A percentile compares a stretch with the other conserved stretches of the same genome.
Conservation (phyloP, 2,888 invertebrate genomes). For the Ophion slaviceki region DNA sequence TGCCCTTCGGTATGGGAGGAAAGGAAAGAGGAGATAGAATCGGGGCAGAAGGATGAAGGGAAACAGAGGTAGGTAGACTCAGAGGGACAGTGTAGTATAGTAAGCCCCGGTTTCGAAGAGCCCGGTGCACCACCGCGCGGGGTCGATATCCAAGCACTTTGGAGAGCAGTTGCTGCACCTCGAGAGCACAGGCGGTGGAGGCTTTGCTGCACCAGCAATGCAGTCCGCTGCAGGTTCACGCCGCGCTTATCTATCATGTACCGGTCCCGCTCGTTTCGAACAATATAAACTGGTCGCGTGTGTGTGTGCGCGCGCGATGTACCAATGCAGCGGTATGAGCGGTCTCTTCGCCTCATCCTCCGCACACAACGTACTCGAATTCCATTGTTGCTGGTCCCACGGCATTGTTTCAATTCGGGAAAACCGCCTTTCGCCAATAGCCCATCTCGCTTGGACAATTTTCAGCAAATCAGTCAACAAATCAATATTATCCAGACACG, state of each 20-base stretch:
- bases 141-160: slow-evolving; percentile 64
- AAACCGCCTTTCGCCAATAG: background rate
- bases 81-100: slow-evolving; percentile 43
- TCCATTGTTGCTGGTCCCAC: slow-evolving; percentile 36
- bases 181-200: slow-evolving; percentile 38
- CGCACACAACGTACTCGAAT: slow-evolving; percentile 23
- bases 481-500: background rate
- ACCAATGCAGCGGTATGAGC: slow-evolving; percentile 49
- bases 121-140: slow-evolving; percentile 25
- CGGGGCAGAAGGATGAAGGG: background rate
- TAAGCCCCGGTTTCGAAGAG: slow-evolving; percentile 48
- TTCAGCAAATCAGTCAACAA: background rate
- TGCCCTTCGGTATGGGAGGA: slow-evolving; percentile 18
- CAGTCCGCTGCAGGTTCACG: slow-evolving; percentile 62
- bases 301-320: slow-evolving; percentile 36
- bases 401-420: slow-evolving; percentile 7
- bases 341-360: slow-evolving; percentile 26
- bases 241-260: slow-evolving; percentile 74
- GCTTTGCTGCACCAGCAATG: slow-evolving; percentile 57
- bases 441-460: background rate
- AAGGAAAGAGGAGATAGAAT: background rate
- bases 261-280: slow-evolving; percentile 69
- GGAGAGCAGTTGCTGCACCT: slow-evolving; percentile 58
- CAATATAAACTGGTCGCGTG: slow-evolving; percentile 70
- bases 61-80: slow-evolving; percentile 27